These are phyloP conservation scores for Hippopotamus amphibius DNA, from an alignment of 2,113 vertebrate genomes.

Conservation along the genomic window DNA sequence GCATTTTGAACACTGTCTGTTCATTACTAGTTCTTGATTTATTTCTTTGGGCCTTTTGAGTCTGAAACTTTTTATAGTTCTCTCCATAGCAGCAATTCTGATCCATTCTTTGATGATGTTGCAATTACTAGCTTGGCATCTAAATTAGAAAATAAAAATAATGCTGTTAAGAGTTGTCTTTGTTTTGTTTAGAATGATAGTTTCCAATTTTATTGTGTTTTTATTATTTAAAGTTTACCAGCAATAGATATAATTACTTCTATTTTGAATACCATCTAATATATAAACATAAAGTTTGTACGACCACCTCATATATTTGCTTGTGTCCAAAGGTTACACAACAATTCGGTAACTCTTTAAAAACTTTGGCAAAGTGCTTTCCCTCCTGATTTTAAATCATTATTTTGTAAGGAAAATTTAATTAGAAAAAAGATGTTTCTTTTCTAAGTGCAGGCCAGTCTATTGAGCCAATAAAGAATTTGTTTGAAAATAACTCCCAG, in stretches of 20 bases:
- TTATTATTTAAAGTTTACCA: conserved; percentile 37
- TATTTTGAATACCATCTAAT: neutral
- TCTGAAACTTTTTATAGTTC: conserved; percentile 2
- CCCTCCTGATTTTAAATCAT: conserved; percentile 62
- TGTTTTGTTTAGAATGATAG: neutral
- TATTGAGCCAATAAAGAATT: conserved; percentile 75
- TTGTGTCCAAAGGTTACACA: conserved; percentile 33
- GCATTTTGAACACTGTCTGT: neutral
- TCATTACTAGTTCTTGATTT: neutral
- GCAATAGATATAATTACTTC: neutral
- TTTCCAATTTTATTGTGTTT: conserved; percentile 15
- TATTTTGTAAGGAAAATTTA: conserved; percentile 74
- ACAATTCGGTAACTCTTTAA: conserved; percentile 35
- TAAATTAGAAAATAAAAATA: conserved; percentile 54
- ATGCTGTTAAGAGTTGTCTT: conserved; percentile 22
- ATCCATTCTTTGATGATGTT: conserved; percentile 29
- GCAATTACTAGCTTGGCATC: neutral
- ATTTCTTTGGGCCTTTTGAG: neutral
- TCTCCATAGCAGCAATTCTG: conserved; percentile 22
- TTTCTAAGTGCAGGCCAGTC: conserved; percentile 52
- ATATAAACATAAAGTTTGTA: neutral
- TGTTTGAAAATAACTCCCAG: conserved; percentile 78
- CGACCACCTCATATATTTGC: neutral
- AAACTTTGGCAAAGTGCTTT: conserved; percentile 25
- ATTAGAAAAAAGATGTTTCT: conserved; percentile 66